phyloP scores from a whole-genome alignment of 2,888 invertebrate species.

The Brachyopa scutellaris region DNA sequence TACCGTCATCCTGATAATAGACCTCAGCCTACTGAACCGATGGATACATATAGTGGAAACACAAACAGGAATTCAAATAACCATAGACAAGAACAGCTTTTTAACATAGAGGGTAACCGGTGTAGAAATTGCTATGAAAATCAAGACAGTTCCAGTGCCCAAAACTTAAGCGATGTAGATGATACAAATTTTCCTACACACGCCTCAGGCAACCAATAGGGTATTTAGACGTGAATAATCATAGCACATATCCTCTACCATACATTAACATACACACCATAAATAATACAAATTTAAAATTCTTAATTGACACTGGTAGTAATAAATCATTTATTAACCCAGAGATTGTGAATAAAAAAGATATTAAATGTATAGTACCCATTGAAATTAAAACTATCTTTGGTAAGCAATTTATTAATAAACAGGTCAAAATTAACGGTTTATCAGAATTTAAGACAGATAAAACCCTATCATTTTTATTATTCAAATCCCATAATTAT shows the following conservation, averaged over 20 bases:
- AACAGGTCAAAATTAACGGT: slow-evolving; percentile 40
- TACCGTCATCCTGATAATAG: neutral
- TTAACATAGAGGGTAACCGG: neutral
- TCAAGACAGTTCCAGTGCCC: neutral
- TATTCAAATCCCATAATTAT: slow-evolving; percentile 66
- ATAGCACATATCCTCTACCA: slow-evolving; percentile 35
- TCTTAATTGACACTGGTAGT: slow-evolving; percentile 49
- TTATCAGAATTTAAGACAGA: slow-evolving; percentile 54
- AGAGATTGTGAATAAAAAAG: slow-evolving; percentile 4
- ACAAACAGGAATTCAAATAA: slow-evolving; percentile 5
- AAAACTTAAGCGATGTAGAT: slow-evolving; percentile 26
- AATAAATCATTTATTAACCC: slow-evolving; percentile 66
- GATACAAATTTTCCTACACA: slow-evolving; percentile 63
- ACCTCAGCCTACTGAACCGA: neutral
- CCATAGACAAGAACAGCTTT: neutral
- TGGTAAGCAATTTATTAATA: slow-evolving; percentile 18
- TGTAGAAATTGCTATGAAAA: neutral
- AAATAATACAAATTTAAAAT: slow-evolving; percentile 29
- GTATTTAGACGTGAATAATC: slow-evolving; percentile 60
- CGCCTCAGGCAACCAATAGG: slow-evolving; percentile 65
- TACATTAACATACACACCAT: slow-evolving; percentile 35
- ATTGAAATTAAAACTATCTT: slow-evolving; percentile 49
- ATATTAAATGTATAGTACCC: slow-evolving; percentile 39
- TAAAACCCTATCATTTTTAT: slow-evolving; percentile 20
- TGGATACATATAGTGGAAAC: slow-evolving; percentile 37